A percentile compares a stretch with the other conserved stretches of the same genome.
Conservation (phyloP, 1,140 invertebrate species). For the Homarus americanus region DNA sequence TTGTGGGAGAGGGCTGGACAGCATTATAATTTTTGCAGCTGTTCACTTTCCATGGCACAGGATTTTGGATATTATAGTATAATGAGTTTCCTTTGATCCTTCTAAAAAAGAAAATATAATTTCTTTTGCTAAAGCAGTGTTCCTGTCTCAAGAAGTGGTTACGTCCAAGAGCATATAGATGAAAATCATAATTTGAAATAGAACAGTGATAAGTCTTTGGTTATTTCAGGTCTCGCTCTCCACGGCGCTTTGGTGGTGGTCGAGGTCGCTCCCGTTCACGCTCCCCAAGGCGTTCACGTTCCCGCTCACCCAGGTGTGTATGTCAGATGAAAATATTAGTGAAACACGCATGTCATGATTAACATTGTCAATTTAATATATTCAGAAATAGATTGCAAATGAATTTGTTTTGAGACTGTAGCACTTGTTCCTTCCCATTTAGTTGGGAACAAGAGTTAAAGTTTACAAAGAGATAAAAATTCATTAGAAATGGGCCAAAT, state of each 20-base stretch:
- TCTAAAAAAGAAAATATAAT: constrained; percentile 29
- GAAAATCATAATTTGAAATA: not conserved
- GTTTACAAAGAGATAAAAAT: no score
- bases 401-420: no score
- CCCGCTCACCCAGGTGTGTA: constrained; percentile 49
- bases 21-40: constrained; percentile 48
- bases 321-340: no score
- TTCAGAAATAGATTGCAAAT: no score
- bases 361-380: no score
- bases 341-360: no score
- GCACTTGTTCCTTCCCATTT: no score
- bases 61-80: constrained; percentile 33
- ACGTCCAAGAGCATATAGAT: constrained; percentile 19
- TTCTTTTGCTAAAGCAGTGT: constrained; percentile 48
- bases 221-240: constrained; percentile 58
- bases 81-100: constrained; percentile 36
- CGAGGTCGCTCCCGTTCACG: constrained; percentile 50
- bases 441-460: no score
- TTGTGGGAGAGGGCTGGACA: constrained; percentile 55
- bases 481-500: no score
- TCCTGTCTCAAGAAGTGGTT: constrained; percentile 43
- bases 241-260: constrained; percentile 49
- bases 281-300: constrained; percentile 48
- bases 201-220: not conserved
- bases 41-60: constrained; percentile 56